Base-by-base conservation (phyloP, 2,113 vertebrate genomes). In the Copsychus sechellarum region DNA sequence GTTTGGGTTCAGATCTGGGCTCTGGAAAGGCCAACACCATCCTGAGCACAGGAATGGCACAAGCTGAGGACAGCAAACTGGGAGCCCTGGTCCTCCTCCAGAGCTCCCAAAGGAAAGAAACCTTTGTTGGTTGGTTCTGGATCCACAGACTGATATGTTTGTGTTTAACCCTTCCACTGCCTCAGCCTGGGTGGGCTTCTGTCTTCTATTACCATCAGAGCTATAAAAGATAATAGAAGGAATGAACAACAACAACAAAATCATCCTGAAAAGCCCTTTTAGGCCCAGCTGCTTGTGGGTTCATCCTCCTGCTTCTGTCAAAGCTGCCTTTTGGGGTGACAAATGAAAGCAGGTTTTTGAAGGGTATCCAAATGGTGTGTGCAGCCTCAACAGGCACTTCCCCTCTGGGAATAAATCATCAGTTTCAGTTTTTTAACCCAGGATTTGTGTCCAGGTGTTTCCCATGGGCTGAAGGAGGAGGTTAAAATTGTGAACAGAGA, bases 21-120 rank as follows among this genome's bases (percentile, higher is more conserved):
- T 94, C 61, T 58, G 65, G 81, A 77, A 89, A 86, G 47, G 71
- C 31, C 2, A 3, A 34, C 5, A 2, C 1, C 6, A 23, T 19
- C 50, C 64, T 50, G 54, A 81, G 73, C 60, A 14, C 60, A 74
- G 47, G 33, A 81, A 20, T 33, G n/a, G 87, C 71, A 43, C 5
- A 0, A 50, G 33, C 17, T 43, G 5, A 21, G 74, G 38, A 42
- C 1, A 45, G 40, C 0, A 1, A 43, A 6, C 34, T 8, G 38
- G 29, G 40, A 48, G 67, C 65, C 1, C 2, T 15, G 36, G 12
- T 28, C n/a, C 26, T 72, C 14, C 66, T 53, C n/a, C 40, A 31
- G 61, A 28, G 12, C 65, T 47, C 47, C 5, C 18, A 58, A 43
- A 57, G 66, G 19, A 36, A 43, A 45, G 34, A 47, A 36, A 6